Evolutionary conservation across 2,113 vertebrate species (phyloP).

Genomic region (Amblyornis subalaris): DNA sequence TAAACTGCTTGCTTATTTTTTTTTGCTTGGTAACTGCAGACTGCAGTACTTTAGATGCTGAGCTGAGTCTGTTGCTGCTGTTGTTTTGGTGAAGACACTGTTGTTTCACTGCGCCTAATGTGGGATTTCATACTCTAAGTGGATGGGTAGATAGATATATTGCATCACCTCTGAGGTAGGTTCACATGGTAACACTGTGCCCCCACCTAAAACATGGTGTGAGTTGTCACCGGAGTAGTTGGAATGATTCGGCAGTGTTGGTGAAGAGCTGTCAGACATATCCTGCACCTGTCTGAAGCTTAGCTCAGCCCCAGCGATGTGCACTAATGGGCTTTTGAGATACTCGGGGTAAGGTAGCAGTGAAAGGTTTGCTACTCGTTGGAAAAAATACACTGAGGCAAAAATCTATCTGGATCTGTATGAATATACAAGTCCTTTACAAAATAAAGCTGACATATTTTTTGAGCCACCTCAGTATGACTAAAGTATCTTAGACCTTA

Average conservation of each 20-base stretch:
- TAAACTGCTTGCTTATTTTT: background rate
- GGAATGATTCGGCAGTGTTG: background rate
- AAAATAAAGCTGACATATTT: background rate
- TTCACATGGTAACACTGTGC: background rate
- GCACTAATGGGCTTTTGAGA: background rate
- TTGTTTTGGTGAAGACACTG: background rate
- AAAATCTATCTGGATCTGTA: background rate
- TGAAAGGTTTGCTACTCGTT: background rate
- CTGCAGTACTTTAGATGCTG: background rate
- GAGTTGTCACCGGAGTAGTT: background rate
- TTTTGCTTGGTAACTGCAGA: background rate
- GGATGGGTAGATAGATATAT: background rate
- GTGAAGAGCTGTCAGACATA: background rate
- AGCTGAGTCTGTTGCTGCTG: background rate
- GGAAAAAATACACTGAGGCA: background rate
- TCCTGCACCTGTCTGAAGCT: background rate
- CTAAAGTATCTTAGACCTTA: background rate
- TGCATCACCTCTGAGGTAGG: background rate
- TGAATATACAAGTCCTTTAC: background rate
- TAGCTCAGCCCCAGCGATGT: background rate
- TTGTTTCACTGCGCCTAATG: background rate
- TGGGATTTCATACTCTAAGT: background rate
- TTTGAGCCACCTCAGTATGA: background rate
- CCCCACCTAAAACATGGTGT: background rate
- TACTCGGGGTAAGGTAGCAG: background rate